Evolutionary conservation across 2,797 vertebrate species (phyloP), one percentile per base, ranked within the genome.

Genomic region (Molothrus ater): DNA sequence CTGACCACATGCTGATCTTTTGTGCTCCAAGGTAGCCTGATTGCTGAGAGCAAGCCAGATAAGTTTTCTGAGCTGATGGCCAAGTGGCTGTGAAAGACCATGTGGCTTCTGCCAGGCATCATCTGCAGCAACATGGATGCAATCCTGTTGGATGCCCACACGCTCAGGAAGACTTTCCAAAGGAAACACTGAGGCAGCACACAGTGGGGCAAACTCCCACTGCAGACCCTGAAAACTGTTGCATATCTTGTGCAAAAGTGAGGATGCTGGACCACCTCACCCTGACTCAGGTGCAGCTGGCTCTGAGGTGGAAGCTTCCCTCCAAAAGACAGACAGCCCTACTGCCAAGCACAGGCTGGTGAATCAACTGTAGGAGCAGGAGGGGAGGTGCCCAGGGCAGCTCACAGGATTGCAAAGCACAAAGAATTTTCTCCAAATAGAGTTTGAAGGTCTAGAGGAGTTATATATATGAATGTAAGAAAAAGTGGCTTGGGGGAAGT

Each of bases 31-130:
- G 98, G 98, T 90, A 98, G 97, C 43, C 92, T 98, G 56, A 95
- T 96, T 29, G 96, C 98, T 7, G 97, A 98, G 2, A 96, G 96
- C 3, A 98, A 97, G 24, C 97, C 98, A 15, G 97, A 96, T 6
- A 98, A 97, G 95, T 98, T 98, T 96, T 98, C 98, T 10, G 98
- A 98, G 29, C 98, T 99, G 34, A 97, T 98, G 72, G 98, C 98
- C 98, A 98, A 98, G 97, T 98, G 98, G 94, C 94, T 98, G 50
- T 98, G 98, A 98, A 98, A 98, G 82, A 97, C 97, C 84, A 98
- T 97, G 69, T 94, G 97, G 59, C 97, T 97, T 74, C 98, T 98
- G 43, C 98, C 98, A 13, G 97, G 97, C 48, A 98, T 96, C 69
- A 98, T 98, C 85, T 78, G 97, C 95, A 97, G 38, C 87, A 98